phyloP scores from a whole-genome alignment of 2,113 vertebrate species.

The Dasypus novemcinctus region DNA sequence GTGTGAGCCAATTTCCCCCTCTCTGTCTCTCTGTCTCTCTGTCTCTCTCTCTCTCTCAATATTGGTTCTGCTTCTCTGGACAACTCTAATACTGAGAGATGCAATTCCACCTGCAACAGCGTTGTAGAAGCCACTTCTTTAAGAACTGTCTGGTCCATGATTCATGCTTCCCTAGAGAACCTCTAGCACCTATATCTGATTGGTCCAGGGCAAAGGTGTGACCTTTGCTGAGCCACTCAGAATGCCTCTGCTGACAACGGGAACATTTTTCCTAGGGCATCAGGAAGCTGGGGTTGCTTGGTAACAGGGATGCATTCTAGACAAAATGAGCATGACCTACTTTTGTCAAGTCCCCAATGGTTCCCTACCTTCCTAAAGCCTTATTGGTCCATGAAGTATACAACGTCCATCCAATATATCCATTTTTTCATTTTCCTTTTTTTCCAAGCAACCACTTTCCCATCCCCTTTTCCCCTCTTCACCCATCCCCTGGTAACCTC shows the following conservation, averaged over 20 bases:
- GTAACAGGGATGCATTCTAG: background rate
- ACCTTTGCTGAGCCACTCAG: background rate
- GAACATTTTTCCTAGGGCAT: background rate
- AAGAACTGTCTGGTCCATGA: background rate
- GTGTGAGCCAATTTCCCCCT: too few relatives aligned
- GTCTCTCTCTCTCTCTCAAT: too few relatives aligned
- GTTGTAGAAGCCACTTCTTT: background rate
- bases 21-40: too few relatives aligned
- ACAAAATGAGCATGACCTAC: too few relatives aligned
- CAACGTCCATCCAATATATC: too few relatives aligned
- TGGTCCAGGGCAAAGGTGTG: background rate
- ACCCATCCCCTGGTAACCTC: too few relatives aligned
- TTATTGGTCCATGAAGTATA: background rate
- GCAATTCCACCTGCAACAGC: too few relatives aligned
- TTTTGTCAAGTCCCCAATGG: background rate
- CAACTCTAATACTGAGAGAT: too few relatives aligned
- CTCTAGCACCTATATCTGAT: background rate
- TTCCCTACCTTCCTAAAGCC: background rate
- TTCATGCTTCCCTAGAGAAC: background rate
- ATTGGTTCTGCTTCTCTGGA: too few relatives aligned
- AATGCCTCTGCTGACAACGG: background rate
- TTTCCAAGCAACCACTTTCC: too few relatives aligned
- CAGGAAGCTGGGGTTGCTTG: background rate
- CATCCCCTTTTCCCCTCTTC: too few relatives aligned
- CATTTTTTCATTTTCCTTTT: too few relatives aligned